These are phyloP conservation scores for Axis porcinus DNA, from an alignment of 2,113 vertebrate species.

Conservation along the genomic window DNA sequence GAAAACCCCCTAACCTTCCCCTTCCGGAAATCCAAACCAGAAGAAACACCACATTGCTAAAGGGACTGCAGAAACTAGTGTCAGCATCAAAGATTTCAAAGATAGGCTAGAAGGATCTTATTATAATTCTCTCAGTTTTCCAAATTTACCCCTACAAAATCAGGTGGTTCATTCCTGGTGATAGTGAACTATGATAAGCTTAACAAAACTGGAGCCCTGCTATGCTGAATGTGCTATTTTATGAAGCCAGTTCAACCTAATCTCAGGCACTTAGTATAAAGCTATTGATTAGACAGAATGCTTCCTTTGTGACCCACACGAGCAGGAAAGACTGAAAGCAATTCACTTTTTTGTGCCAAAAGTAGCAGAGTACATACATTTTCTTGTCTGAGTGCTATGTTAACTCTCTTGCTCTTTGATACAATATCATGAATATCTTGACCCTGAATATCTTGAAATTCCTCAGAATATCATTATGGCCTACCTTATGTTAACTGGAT, in stretches of 20 bases:
- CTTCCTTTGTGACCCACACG: neutral
- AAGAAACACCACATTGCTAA: neutral
- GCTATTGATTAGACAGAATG: neutral
- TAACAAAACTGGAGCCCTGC: neutral
- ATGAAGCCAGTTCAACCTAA: neutral
- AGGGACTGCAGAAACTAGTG: neutral
- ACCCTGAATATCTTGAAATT: neutral
- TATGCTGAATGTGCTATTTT: neutral
- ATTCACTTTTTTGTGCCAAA: neutral
- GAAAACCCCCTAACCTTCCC: neutral
- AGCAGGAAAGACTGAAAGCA: neutral
- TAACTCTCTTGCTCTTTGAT: neutral
- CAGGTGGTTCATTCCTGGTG: neutral
- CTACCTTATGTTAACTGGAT: neutral
- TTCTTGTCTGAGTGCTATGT: neutral
- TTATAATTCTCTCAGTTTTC: neutral
- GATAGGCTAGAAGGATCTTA: neutral
- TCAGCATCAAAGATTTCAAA: neutral
- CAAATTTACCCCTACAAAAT: neutral
- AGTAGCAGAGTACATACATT: neutral
- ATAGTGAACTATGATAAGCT: neutral
- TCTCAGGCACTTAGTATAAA: neutral
- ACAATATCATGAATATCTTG: neutral
- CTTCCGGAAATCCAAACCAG: neutral
- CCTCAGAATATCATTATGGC: neutral